Conservation (phyloP, 2,888 invertebrate species). For the Charanyca ferruginea region DNA sequence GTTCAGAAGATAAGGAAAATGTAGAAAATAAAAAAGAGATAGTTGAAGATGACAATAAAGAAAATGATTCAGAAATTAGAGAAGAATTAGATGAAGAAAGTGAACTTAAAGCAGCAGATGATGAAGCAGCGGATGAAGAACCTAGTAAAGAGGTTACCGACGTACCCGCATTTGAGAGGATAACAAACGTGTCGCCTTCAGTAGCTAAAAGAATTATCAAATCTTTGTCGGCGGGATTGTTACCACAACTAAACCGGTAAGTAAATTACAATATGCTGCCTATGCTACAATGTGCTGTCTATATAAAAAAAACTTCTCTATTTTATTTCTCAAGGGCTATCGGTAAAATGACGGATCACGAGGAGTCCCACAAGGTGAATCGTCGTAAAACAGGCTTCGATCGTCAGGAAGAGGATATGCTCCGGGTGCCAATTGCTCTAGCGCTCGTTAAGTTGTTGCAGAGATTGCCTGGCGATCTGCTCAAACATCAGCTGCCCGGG, state of each 20-base stretch:
- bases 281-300: background rate
- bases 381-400: slow-evolving; percentile 92
- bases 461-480: slow-evolving; percentile 94
- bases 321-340: slow-evolving; percentile 75
- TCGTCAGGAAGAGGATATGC: slow-evolving; percentile 97
- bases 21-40: slow-evolving; percentile 44
- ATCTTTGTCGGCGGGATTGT: slow-evolving; percentile 93
- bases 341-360: slow-evolving; percentile 92
- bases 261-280: slow-evolving; percentile 41
- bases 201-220: slow-evolving; percentile 95
- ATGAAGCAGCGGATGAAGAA: slow-evolving; percentile 80
- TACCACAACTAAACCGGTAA: slow-evolving; percentile 95
- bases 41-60: slow-evolving; percentile 59
- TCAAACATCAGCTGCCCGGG: slow-evolving; percentile 96
- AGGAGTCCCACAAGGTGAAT: slow-evolving; percentile 95
- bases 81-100: slow-evolving; percentile 76
- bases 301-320: background rate
- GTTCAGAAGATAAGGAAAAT: slow-evolving; percentile 65
- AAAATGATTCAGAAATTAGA: slow-evolving; percentile 59
- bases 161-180: slow-evolving; percentile 83
- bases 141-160: slow-evolving; percentile 74
- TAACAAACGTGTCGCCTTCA: slow-evolving; percentile 92
- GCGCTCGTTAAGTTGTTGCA: slow-evolving; percentile 98
- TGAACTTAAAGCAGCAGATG: slow-evolving; percentile 82
- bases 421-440: slow-evolving; percentile 97